Evolutionary conservation across 1,140 invertebrate species (phyloP), one percentile per base, ranked within the genome.

Genomic region (Penaeus vannamei): DNA sequence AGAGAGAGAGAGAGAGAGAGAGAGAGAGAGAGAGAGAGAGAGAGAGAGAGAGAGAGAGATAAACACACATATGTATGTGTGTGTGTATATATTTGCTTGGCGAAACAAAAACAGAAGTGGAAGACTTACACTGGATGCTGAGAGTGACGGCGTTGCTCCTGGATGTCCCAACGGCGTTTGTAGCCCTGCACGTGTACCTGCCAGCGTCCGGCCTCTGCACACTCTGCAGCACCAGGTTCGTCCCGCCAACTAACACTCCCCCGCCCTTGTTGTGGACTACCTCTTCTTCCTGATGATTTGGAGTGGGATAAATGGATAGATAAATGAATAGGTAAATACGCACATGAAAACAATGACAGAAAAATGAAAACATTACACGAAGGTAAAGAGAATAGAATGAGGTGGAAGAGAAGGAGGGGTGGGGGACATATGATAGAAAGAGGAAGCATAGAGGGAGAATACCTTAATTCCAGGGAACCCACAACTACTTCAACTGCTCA

Each of bases 161-260:
- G 7, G 94, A 94, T 91, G 95, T 94, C 12, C 96, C 96, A 91
- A 96, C 95, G 14, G 94, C 93, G 91, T 96, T 96, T 85, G 93
- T 94, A 1, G 96, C 96, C 46, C 94, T 93, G 91, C 96, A 96
- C 29, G 95, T 94, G 92, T 96, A 96, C 61, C 95, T 94, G 7
- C 95, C 95, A 0, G 93, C 93, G 90, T 95, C 93, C 23, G 92
- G 92, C 59, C 94, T 92, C 85, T 92, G 92, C 81, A 94, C 91
- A 26, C 93, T 93, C 90, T 93, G 93, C 19, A 95, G 92, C 14
- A 93, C 93, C 61, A 95, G 91, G 72, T 93, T 93, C 86, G 94
- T 93, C 61, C 94, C 94, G 82, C 94, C 93, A 14, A 95, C 93
- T 60, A 95, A 92, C 76, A 95, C 92, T 1, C 94, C 95, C 2